phyloP scores from a whole-genome alignment of 2,797 vertebrate species.

The Gymnocypris eckloni region DNA sequence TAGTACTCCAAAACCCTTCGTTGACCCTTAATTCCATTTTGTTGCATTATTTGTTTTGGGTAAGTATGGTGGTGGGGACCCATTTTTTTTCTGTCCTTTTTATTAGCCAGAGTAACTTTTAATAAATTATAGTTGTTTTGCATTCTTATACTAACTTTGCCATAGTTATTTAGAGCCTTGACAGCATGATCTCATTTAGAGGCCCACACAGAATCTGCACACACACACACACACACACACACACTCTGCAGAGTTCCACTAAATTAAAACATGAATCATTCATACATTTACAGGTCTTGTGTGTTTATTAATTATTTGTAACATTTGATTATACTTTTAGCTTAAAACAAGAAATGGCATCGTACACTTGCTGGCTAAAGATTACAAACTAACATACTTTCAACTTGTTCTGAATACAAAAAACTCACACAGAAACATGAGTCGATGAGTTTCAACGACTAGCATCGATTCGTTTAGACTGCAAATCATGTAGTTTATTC shows the following conservation, averaged over 20 bases:
- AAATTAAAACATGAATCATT: not conserved
- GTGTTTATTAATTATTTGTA: slow-evolving; percentile 29
- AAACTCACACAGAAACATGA: not conserved
- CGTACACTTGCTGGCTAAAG: not conserved
- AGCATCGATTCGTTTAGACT: not conserved
- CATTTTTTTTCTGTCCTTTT: slow-evolving; percentile 8
- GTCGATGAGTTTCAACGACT: not conserved
- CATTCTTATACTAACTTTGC: not conserved
- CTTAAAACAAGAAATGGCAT: not conserved
- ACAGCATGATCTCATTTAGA: slow-evolving; percentile 56
- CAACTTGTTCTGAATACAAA: not conserved
- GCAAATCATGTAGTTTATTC: not conserved
- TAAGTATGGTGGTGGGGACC: slow-evolving; percentile 31
- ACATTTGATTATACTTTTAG: not conserved
- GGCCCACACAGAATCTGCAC: not conserved
- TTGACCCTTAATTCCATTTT: slow-evolving; percentile 24
- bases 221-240: not conserved
- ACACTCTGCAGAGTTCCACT: not conserved
- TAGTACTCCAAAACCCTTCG: not conserved
- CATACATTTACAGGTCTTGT: not conserved
- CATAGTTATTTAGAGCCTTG: slow-evolving; percentile 13
- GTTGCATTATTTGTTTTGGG: not conserved
- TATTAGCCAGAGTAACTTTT: not conserved
- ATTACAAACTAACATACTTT: not conserved
- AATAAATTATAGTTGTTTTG: not conserved